Evolutionary conservation across 2,888 invertebrate genomes (phyloP), one percentile per base, ranked within the genome.

Genomic region (Nymphalis c-album): DNA sequence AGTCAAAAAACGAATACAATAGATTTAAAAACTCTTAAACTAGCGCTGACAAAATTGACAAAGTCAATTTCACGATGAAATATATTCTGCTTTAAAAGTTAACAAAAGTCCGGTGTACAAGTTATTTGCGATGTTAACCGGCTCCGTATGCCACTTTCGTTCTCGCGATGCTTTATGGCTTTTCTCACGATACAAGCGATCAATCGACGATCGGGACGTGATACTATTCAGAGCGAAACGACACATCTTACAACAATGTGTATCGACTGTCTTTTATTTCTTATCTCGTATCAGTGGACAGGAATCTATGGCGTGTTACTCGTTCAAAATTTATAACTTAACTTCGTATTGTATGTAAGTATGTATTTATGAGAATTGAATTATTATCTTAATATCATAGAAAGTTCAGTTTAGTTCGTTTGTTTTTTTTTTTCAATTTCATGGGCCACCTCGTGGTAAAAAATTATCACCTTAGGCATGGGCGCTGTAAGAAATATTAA

Each of bases 111-210:
- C 31, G 31, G 8, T 55, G 18, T n/a, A 55, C 22, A 53, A 53
- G 53, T 26, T 16, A 26, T 7, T 26, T 5, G 26, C 53, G 26
- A 17, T 53, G 55, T 35, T 26, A 17, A 26, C 55, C 26, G 17
- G 2, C 26, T 45, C 18, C 10, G 7, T 16, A 17, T 20, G 45
- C 50, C 50, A 45, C 46, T 55, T 60, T 60, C 53, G 53, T 62
- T 66, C 53, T 68, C 48, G 50, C 40, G 40, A 50, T 55, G 47
- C n/a, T 65, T 60, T 60, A 63, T 57, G 57, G 61, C 22, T 63
- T 65, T 71, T 71, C 70, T 70, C 71, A 71, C 71, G 71, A 50
- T 65, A 62, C 63, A 47, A 60, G 61, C 71, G 67, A 70, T 70
- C 70, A 67, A 60, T 67, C 67, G 71, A 63, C 57, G 62, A 50